Evolutionary conservation across 30 jellyfish, hydroid and myxozoan species (phyloP).

Genomic region (Catostylus mosaicus): DNA sequence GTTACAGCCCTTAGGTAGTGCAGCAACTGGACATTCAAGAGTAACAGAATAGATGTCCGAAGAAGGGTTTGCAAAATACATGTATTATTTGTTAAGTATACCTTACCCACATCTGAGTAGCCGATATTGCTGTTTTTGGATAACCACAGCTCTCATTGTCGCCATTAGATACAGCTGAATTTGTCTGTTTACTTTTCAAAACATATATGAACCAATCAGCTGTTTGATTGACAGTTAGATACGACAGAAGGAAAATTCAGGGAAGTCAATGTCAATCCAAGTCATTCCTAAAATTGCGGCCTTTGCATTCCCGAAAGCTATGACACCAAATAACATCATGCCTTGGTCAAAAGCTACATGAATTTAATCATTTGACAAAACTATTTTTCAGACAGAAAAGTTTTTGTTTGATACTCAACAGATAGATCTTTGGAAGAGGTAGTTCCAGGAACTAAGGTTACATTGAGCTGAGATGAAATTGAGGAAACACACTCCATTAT

Average conservation of each 20-base stretch:
- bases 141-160: conserved; percentile 51
- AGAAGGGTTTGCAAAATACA: conserved; percentile 17
- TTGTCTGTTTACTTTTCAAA: conserved; percentile 72
- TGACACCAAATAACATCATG: conserved; percentile 62
- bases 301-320: conserved; percentile 58
- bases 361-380: conserved; percentile 59
- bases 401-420: conserved; percentile 27
- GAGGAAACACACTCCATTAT: not conserved
- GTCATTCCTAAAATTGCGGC: conserved; percentile 45
- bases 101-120: conserved; percentile 36
- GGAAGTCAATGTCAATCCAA: conserved; percentile 59
- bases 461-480: conserved; percentile 18
- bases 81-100: conserved; percentile 34
- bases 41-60: conserved; percentile 69
- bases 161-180: conserved; percentile 63
- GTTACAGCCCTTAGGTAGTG: conserved; percentile 47
- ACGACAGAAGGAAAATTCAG: conserved; percentile 40
- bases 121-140: conserved; percentile 52
- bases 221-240: conserved; percentile 50
- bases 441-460: not conserved
- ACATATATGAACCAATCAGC: conserved; percentile 32
- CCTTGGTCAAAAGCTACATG: conserved; percentile 62
- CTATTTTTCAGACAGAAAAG: conserved; percentile 29
- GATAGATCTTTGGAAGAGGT: conserved; percentile 17
- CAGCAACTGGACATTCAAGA: conserved; percentile 55